Percentiles rank a stretch among this genome's conserved stretches.
These are phyloP conservation scores for Oreochromis tanganicae DNA, from an alignment of 2,113 vertebrate species.

Conservation along the genomic window DNA sequence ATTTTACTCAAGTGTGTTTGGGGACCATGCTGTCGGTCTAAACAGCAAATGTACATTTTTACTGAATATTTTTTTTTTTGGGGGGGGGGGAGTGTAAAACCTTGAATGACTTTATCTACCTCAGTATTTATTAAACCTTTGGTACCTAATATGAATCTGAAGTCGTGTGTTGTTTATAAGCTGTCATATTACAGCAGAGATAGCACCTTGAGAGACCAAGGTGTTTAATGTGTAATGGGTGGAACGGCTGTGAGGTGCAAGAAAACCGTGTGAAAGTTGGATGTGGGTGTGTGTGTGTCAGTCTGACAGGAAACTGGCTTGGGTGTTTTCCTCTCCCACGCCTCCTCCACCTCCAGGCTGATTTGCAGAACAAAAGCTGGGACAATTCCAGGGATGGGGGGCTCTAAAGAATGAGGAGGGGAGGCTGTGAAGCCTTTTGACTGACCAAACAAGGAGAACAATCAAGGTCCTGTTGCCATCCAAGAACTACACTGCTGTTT, in stretches of 20 bases:
- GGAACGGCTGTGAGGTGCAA: not conserved
- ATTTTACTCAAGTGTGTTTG: not conserved
- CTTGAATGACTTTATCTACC: constrained; percentile 43
- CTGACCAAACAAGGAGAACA: not conserved
- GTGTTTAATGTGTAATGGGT: not conserved
- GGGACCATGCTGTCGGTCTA: not conserved
- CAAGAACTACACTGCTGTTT: not conserved
- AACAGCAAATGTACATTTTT: not conserved
- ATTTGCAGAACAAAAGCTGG: constrained; percentile 51
- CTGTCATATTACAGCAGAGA: not conserved
- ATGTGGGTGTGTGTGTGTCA: not conserved
- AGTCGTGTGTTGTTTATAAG: not conserved
- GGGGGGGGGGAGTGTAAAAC: constrained; percentile 1
- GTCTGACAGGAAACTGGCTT: constrained; percentile 21
- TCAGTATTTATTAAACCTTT: constrained; percentile 66
- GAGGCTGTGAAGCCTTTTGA: not conserved
- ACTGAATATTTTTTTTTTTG: not conserved
- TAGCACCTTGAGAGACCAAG: not conserved
- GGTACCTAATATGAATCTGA: not conserved
- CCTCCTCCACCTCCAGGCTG: constrained; percentile 12
- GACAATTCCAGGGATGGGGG: constrained; percentile 8
- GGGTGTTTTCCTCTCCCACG: constrained; percentile 23
- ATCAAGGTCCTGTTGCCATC: not conserved
- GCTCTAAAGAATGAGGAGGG: not conserved
- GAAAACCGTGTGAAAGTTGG: not conserved